Conservation (phyloP, 2,113 vertebrate genomes). For the Corythaixoides concolor region DNA sequence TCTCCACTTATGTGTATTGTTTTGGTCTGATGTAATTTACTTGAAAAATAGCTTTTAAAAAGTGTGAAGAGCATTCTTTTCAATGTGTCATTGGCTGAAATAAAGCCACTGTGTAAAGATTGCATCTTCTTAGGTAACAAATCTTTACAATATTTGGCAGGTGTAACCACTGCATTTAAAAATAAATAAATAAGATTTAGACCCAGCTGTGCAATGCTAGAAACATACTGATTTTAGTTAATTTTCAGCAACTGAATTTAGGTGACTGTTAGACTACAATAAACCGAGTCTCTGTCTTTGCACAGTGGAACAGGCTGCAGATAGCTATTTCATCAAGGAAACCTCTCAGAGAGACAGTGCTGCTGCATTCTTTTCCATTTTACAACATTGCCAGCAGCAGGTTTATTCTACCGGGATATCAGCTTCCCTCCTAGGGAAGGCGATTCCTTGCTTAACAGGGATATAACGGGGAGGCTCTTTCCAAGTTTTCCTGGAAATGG, state of each 20-base stretch:
- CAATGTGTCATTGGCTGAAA: background rate
- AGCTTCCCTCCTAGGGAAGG: background rate
- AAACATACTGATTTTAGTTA: background rate
- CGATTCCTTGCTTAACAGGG: background rate
- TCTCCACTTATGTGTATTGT: background rate
- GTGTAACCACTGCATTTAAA: background rate
- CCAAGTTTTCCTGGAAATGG: background rate
- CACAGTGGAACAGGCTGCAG: background rate
- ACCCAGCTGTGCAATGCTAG: background rate
- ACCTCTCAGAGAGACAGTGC: background rate
- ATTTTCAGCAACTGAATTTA: background rate
- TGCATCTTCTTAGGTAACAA: background rate
- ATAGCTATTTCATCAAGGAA: background rate
- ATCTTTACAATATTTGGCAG: background rate
- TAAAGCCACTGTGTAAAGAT: background rate
- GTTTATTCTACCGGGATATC: background rate
- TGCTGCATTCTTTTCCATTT: background rate
- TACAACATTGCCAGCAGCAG: background rate
- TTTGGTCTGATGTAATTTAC: background rate
- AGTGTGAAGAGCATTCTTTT: background rate
- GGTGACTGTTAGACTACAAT: background rate
- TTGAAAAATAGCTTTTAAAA: background rate
- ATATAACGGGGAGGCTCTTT: background rate
- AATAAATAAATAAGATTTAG: background rate
- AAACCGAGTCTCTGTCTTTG: background rate